A percentile compares a stretch with the other conserved stretches of the same genome.
Evolutionary conservation across 2,113 vertebrate genomes (phyloP).

Genomic region (Chlorodrepanis virens): DNA sequence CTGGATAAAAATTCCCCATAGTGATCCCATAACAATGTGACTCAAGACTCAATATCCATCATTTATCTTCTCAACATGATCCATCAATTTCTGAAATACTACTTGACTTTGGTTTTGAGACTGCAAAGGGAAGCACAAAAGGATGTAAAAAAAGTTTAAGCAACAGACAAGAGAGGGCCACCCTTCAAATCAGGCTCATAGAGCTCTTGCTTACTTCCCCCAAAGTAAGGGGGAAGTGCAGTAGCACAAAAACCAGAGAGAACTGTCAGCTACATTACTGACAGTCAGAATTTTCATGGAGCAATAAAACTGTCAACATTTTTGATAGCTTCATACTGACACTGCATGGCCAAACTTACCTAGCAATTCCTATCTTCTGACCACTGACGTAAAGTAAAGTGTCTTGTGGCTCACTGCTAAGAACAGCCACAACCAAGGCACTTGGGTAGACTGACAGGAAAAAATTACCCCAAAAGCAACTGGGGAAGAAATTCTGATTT

Average conservation of each 20-base stretch:
- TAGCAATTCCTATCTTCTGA: background rate
- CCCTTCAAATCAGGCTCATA: background rate
- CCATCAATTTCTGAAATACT: background rate
- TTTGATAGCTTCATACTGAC: background rate
- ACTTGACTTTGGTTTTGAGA: background rate
- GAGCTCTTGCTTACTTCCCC: background rate
- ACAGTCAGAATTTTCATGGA: background rate
- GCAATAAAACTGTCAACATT: background rate
- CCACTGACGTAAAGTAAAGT: background rate
- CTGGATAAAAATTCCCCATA: background rate
- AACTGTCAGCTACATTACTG: background rate
- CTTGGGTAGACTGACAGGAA: background rate
- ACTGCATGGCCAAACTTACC: background rate
- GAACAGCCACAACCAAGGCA: background rate
- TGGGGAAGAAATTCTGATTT: background rate
- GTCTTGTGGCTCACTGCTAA: background rate
- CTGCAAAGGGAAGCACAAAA: background rate
- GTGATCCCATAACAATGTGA: background rate
- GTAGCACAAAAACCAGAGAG: fast-evolving
- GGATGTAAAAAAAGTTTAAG: background rate
- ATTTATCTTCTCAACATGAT: background rate
- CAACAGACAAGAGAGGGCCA: background rate
- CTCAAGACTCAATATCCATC: background rate
- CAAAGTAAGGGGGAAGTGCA: background rate
- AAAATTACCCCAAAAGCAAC: background rate